phyloP scores from a whole-genome alignment of 2,113 vertebrate species.

The Acanthochromis polyacanthus region DNA sequence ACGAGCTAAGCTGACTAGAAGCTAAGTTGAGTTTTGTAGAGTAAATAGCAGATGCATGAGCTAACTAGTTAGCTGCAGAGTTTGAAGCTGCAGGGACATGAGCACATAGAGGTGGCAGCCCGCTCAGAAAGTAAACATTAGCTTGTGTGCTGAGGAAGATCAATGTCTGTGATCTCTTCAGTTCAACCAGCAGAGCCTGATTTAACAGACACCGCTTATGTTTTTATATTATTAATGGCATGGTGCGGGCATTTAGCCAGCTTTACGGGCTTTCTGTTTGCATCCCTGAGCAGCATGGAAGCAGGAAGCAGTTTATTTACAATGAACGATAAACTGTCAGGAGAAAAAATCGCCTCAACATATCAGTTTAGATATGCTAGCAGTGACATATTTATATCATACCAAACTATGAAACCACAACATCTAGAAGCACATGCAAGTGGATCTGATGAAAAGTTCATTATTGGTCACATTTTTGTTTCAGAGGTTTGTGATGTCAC shows the following conservation, averaged over 20 bases:
- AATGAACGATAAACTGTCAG: not conserved
- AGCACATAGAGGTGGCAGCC: not conserved
- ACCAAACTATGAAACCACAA: too few relatives aligned
- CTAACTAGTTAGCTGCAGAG: conserved; percentile 35
- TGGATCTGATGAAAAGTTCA: too few relatives aligned
- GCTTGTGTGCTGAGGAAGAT: not conserved
- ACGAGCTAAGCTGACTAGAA: not conserved
- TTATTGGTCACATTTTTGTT: too few relatives aligned
- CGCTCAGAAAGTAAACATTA: conserved; percentile 67
- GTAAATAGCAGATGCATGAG: not conserved
- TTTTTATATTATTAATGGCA: too few relatives aligned
- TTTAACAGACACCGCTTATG: too few relatives aligned
- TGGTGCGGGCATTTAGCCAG: not conserved
- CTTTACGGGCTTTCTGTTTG: too few relatives aligned
- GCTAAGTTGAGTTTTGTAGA: not conserved
- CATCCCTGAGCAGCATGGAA: not conserved
- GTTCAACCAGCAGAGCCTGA: not conserved
- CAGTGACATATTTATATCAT: too few relatives aligned
- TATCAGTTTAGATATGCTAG: too few relatives aligned
- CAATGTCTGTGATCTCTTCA: not conserved
- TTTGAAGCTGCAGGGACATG: conserved; percentile 4
- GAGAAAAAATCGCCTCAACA: too few relatives aligned
- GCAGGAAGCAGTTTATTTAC: not conserved
- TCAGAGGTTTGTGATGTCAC: not conserved
- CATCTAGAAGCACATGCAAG: too few relatives aligned